A percentile compares a stretch with the other conserved stretches of the same genome.
These are phyloP conservation scores for Tetragonisca angustula DNA, from an alignment of 2,888 invertebrate species.

Conservation along the genomic window DNA sequence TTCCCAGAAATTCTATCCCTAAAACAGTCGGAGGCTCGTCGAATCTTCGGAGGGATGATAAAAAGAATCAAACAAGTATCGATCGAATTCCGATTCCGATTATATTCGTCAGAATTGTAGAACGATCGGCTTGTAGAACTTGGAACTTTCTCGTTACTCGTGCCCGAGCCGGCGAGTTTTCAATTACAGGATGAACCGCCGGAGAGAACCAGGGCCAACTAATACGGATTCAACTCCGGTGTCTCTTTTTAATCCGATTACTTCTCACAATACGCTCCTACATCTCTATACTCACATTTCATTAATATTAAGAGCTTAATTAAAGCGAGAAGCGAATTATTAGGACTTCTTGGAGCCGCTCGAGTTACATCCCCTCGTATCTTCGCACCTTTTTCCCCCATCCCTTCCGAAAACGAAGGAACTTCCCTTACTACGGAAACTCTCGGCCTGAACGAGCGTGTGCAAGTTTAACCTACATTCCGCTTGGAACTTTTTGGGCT, in stretches of 20 bases:
- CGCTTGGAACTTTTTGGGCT: slow-evolving; percentile 7
- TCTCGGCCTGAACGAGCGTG: not conserved
- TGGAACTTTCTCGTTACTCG: slow-evolving; percentile 48
- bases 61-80: not conserved
- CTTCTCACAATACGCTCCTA: slow-evolving; percentile 58
- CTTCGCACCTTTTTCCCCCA: slow-evolving; percentile 29
- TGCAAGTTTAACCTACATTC: slow-evolving; percentile 20
- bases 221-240: slow-evolving; percentile 53
- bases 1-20: no score
- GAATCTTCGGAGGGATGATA: not conserved
- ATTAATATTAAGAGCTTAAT: slow-evolving; percentile 72
- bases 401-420: slow-evolving; percentile 9
- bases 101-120: slow-evolving; percentile 13
- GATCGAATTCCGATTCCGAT: not conserved
- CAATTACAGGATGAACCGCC: slow-evolving; percentile 49
- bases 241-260: slow-evolving; percentile 64
- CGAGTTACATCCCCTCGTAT: slow-evolving; percentile 21
- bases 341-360: slow-evolving; percentile 36
- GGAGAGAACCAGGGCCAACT: slow-evolving; percentile 33
- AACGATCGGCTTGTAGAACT: not conserved
- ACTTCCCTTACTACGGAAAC: slow-evolving; percentile 12
- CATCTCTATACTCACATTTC: slow-evolving; percentile 48
- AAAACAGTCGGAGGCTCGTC: not conserved
- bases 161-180: slow-evolving; percentile 34
- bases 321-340: slow-evolving; percentile 59